phyloP scores from a whole-genome alignment of 2,113 vertebrate genomes.

The Enhydra lutris region DNA sequence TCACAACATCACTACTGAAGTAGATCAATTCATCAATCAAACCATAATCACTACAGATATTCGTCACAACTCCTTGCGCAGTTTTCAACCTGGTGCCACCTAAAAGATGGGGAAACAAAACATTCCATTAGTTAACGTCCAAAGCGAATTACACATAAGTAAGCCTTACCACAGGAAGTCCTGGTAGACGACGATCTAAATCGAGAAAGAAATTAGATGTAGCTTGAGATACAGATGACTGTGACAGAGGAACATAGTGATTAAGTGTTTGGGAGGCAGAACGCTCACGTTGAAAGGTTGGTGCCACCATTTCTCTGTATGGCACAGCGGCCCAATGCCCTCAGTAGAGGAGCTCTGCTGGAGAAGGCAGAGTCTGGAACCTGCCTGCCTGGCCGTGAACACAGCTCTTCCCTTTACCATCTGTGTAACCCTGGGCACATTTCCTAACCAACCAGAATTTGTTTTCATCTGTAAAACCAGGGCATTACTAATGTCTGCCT shows the following conservation, averaged over 20 bases:
- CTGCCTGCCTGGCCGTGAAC: not conserved
- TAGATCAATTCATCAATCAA: slow-evolving; percentile 87
- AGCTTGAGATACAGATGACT: not conserved
- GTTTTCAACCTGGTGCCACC: slow-evolving; percentile 71
- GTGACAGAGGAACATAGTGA: not conserved
- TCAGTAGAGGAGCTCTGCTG: not conserved
- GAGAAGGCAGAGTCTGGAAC: not conserved
- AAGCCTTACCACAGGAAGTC: not conserved
- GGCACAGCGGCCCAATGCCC: not conserved
- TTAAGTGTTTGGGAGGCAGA: not conserved
- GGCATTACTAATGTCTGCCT: not conserved
- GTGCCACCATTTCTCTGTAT: not conserved
- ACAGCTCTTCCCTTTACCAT: not conserved
- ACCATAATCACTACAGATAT: slow-evolving; percentile 85
- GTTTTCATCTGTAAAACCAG: not conserved
- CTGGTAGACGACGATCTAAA: not conserved
- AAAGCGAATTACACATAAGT: not conserved
- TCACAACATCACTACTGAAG: slow-evolving; percentile 85
- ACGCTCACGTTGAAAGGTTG: not conserved
- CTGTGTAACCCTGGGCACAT: not conserved
- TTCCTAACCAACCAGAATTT: not conserved
- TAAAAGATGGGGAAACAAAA: not conserved
- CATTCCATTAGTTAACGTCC: not conserved
- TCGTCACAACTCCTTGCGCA: slow-evolving; percentile 85
- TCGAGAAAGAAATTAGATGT: not conserved